A percentile compares a stretch with the other conserved stretches of the same genome.
These are phyloP conservation scores for Euplexia lucipara DNA, from an alignment of 2,888 invertebrate species.

Conservation along the genomic window DNA sequence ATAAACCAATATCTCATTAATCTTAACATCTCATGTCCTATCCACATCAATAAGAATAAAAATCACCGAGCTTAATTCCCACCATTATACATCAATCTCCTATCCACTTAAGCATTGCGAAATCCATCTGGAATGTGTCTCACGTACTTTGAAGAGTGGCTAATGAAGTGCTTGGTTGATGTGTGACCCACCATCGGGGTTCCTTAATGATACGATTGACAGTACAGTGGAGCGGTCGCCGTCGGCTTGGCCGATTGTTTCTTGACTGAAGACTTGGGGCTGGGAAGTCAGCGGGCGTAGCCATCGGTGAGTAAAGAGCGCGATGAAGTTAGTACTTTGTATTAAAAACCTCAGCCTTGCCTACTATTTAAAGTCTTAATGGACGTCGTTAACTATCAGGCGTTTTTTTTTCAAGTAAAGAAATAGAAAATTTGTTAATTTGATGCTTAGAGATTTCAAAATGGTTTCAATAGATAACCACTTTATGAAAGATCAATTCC, in stretches of 20 bases:
- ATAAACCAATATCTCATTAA: conserved; percentile 61
- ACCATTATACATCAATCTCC: conserved; percentile 86
- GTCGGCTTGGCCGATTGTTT: conserved; percentile 85
- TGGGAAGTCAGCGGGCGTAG: conserved; percentile 64
- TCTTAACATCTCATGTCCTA: conserved; percentile 57
- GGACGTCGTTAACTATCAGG: neutral
- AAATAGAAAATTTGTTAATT: no score
- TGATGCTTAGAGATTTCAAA: no score
- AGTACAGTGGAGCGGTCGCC: conserved; percentile 84
- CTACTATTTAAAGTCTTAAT: no score
- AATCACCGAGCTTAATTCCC: conserved; percentile 74
- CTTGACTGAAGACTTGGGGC: conserved; percentile 76
- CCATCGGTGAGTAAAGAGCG: neutral
- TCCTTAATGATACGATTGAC: conserved; percentile 89
- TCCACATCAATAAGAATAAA: conserved; percentile 65
- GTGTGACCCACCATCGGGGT: conserved; percentile 82
- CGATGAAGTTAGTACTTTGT: neutral
- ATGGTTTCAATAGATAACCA: no score
- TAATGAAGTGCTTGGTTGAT: conserved; percentile 88
- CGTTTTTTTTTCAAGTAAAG: neutral
- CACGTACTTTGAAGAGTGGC: conserved; percentile 80
- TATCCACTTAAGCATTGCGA: conserved; percentile 80
- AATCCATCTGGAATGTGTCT: conserved; percentile 84
- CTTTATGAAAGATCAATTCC: no score
- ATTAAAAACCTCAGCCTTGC: neutral